Evolutionary conservation across 2,888 invertebrate species (phyloP), one percentile per base, ranked within the genome.

Genomic region (Andrena flavipes): DNA sequence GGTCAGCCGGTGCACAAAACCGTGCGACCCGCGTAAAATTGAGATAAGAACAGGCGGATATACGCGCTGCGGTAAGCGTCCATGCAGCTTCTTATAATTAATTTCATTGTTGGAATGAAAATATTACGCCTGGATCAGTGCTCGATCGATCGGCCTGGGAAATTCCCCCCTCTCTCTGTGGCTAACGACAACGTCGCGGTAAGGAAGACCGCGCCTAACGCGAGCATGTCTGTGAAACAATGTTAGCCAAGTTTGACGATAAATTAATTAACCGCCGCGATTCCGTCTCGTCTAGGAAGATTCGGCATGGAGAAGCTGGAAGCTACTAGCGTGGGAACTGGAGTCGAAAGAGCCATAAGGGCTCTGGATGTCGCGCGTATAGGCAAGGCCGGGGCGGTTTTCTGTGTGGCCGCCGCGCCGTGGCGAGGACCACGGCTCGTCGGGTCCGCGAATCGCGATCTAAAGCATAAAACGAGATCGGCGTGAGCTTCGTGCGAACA

Each of bases 401-500:
- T 48, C 30, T 64, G 30, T 42, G 51, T n/a, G 29, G n/a, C 16
- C 13, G 51, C 10, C 42, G 59, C 23, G 62, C 4, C 59, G 60
- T 23, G 49, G 30, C 23, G 20, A 49, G 60, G 30, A 62, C 48
- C 20, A 5, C 70, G 29, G 8, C 51, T 30, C 23, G 1, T 8
- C 59, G 48, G 59, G 48, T 65, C 42, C 42, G 42, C 42, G 42
- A 42, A 42, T 76, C 67, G 65, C 54, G 79, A 62, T 51, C 72
- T 30, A 33, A 72, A 62, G 54, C 65, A 35, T 51, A 78, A 76
- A 76, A 78, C 60, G 67, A 62, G 74, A 79, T 78, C 74, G 81
- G 48, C 79, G 62, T 49, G 77, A 84, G 84, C 73, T 60, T 80
- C 79, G 76, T 77, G 72, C 69, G 81, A 79, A 85, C 77, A 60